Evolutionary conservation across 2,797 vertebrate species (phyloP).

Genomic region (Chaetophractus vellerosus): DNA sequence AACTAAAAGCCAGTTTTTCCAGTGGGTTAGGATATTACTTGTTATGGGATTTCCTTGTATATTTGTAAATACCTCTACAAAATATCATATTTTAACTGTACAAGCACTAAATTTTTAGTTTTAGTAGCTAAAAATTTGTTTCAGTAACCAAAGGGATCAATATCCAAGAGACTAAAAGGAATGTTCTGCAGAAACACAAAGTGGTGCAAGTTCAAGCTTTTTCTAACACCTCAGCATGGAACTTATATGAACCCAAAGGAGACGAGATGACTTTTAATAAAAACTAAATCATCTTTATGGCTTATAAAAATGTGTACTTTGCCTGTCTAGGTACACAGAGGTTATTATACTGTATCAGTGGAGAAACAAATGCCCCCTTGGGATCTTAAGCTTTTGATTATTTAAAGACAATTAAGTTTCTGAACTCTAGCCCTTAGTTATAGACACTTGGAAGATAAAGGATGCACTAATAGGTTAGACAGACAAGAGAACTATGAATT

Average conservation of each 20-base stretch:
- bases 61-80: neutral
- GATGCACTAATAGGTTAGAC: no score
- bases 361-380: neutral
- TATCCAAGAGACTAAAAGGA: neutral
- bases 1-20: neutral
- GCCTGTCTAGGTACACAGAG: neutral
- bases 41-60: neutral
- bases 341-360: neutral
- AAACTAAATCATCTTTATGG: neutral
- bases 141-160: neutral
- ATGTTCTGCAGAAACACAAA: neutral
- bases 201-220: neutral
- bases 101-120: neutral
- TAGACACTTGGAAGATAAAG: neutral
- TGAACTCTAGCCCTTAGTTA: neutral
- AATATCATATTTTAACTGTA: neutral
- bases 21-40: neutral
- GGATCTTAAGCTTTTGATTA: neutral
- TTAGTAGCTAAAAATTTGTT: neutral
- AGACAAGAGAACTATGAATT: neutral
- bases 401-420: neutral
- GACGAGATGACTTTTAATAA: neutral
- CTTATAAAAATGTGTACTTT: neutral
- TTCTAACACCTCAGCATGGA: neutral
- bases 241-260: neutral